A percentile compares a stretch with the other conserved stretches of the same genome.
Conservation (phyloP, 2,797 vertebrate genomes). For the Lindbergichthys nudifrons region DNA sequence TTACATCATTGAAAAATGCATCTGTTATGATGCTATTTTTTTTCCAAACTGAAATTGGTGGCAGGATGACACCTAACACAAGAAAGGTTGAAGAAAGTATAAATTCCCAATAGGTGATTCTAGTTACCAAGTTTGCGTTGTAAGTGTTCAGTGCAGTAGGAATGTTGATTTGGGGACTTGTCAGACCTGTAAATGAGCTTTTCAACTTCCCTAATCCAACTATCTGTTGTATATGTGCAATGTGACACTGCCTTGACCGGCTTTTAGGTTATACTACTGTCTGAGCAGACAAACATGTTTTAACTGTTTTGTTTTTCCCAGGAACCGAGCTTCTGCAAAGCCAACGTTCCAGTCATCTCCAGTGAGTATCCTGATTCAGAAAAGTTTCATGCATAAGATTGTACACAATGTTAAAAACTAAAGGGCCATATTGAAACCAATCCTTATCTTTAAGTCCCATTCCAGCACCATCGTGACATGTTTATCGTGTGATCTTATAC, state of each 20-base stretch:
- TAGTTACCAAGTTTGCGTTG: background rate
- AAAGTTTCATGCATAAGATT: background rate
- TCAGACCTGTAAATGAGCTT: background rate
- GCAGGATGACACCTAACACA: background rate
- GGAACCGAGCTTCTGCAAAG: conserved; percentile 79
- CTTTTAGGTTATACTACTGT: conserved; percentile 28
- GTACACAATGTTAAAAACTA: background rate
- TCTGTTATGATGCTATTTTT: background rate
- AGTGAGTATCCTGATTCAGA: conserved; percentile 70
- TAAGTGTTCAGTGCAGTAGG: background rate
- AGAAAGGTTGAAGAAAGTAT: background rate
- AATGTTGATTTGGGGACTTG: conserved; percentile 4
- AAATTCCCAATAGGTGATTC: background rate
- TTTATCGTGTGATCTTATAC: background rate
- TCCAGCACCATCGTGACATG: background rate
- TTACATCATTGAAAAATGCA: background rate
- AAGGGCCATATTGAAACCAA: background rate
- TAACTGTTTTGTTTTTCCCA: conserved; percentile 40
- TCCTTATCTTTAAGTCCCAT: background rate
- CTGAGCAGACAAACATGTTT: conserved; percentile 4
- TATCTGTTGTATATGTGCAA: background rate
- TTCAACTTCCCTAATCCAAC: background rate
- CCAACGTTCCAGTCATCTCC: conserved; percentile 81
- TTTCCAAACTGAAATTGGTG: background rate
- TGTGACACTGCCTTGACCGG: conserved; percentile 12